Percentiles rank a stretch among this genome's conserved stretches.
These are phyloP conservation scores for Zootermopsis nevadensis DNA, from an alignment of 2,888 invertebrate genomes.

Conservation along the genomic window DNA sequence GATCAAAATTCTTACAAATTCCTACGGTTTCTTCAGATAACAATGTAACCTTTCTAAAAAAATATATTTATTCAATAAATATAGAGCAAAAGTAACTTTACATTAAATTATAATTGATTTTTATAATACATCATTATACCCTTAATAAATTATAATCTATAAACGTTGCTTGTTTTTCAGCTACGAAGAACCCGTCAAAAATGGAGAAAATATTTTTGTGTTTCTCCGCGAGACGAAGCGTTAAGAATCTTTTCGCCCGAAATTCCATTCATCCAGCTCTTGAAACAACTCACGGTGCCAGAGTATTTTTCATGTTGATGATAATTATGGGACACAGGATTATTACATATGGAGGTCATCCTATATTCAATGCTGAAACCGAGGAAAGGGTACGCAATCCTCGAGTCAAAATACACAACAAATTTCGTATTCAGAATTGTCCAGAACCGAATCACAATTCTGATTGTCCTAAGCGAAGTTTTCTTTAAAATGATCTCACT, in stretches of 20 bases:
- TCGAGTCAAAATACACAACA: no score
- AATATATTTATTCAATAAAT: no score
- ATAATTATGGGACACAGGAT: constrained; percentile 50
- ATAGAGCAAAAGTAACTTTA: no score
- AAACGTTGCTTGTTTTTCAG: not conserved
- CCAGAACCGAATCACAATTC: no score
- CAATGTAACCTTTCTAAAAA: no score
- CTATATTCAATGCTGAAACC: constrained; percentile 45
- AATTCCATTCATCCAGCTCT: constrained; percentile 33
- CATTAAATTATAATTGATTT: no score
- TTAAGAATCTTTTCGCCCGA: constrained; percentile 35
- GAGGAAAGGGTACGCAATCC: constrained; percentile 41
- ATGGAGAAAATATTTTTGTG: constrained; percentile 38
- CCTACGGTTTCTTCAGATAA: no score
- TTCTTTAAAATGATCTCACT: no score
- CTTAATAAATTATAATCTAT: not conserved
- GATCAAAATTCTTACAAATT: no score
- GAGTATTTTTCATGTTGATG: constrained; percentile 49
- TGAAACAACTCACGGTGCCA: constrained; percentile 43
- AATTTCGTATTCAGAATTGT: no score
- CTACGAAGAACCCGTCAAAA: not conserved
- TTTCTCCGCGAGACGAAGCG: constrained; percentile 47
- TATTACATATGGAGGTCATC: constrained; percentile 41
- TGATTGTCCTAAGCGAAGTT: no score
- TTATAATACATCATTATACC: no score